Percentiles rank a stretch among this genome's conserved stretches.
Evolutionary conservation across 2,113 vertebrate species (phyloP).

Genomic region (Scatophagus argus): DNA sequence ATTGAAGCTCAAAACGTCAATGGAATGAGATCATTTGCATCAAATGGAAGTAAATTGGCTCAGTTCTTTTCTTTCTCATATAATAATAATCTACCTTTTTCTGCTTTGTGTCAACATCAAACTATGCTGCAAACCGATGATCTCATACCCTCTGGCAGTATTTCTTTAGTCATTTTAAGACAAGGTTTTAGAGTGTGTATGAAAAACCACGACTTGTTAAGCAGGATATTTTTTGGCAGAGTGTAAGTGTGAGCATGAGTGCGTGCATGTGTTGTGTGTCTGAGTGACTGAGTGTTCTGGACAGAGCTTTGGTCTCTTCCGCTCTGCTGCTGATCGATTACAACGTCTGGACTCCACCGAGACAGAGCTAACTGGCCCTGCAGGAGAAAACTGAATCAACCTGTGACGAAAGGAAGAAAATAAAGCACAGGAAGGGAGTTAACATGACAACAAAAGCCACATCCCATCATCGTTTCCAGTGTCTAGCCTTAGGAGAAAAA

Average conservation of each 20-base stretch:
- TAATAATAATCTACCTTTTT: conserved; percentile 2
- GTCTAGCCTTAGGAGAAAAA: conserved; percentile 26
- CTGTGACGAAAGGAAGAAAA: conserved; percentile 31
- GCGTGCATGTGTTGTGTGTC: conserved; percentile 48
- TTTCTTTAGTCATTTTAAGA: conserved; percentile 13
- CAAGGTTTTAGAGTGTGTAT: conserved; percentile 1
- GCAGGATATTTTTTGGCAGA: conserved; percentile 25
- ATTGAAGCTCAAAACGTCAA: conserved; percentile 5
- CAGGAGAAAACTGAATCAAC: conserved; percentile 62
- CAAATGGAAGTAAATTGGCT: conserved; percentile 31
- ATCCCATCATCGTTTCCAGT: conserved; percentile 23
- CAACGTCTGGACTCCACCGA: conserved; percentile 61
- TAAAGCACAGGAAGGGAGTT: conserved; percentile 33
- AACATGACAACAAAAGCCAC: conserved; percentile 37
- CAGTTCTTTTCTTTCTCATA: neutral
- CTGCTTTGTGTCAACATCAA: neutral
- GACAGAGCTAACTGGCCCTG: conserved; percentile 57
- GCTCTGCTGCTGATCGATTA: conserved; percentile 78
- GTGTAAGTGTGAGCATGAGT: conserved; percentile 25
- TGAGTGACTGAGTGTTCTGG: conserved; percentile 57
- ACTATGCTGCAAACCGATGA: conserved; percentile 8
- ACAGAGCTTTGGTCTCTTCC: conserved; percentile 60
- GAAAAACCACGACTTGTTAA: neutral
- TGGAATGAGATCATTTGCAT: conserved; percentile 2
- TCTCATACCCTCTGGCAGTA: neutral